phyloP scores from a whole-genome alignment of 2,888 invertebrate genomes.

The Rugalucina vietnamica region DNA sequence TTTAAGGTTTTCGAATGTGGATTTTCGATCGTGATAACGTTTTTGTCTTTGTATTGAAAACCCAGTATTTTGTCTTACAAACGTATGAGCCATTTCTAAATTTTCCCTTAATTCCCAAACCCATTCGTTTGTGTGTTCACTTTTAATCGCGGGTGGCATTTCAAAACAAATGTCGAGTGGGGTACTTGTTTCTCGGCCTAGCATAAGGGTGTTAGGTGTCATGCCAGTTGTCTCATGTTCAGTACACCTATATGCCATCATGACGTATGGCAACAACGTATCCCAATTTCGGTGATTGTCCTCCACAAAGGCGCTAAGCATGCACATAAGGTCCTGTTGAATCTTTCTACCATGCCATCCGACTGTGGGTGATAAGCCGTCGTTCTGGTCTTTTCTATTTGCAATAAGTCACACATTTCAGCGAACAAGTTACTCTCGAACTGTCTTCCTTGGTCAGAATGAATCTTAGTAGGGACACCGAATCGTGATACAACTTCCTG shows the following conservation, averaged over 20 bases:
- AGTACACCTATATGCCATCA: conserved; percentile 54
- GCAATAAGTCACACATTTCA: conserved; percentile 3
- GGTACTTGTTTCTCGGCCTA: conserved; percentile 45
- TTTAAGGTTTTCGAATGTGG: conserved; percentile 30
- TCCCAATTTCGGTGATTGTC: conserved; percentile 47
- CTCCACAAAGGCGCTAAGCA: conserved; percentile 50
- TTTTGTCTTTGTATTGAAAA: conserved; percentile 45
- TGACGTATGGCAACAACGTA: conserved; percentile 35
- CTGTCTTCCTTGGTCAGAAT: neutral
- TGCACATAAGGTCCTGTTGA: conserved; percentile 43
- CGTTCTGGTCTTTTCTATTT: conserved; percentile 10
- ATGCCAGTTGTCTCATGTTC: conserved; percentile 53
- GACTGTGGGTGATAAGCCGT: conserved; percentile 18
- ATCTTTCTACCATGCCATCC: conserved; percentile 24
- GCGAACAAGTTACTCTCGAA: neutral
- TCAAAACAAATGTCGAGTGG: conserved; percentile 56
- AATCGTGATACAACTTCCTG: neutral
- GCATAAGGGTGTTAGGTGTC: conserved; percentile 53
- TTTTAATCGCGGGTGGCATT: conserved; percentile 34
- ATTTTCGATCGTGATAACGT: conserved; percentile 35
- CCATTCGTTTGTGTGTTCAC: conserved; percentile 34
- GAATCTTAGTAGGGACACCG: neutral
- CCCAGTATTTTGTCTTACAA: conserved; percentile 29
- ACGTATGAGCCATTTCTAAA: conserved; percentile 38
- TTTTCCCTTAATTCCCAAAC: conserved; percentile 52